Percentiles rank a stretch among this genome's conserved stretches.
Conservation (phyloP, 2,888 invertebrate species). For the Tenthredo mesomela region DNA sequence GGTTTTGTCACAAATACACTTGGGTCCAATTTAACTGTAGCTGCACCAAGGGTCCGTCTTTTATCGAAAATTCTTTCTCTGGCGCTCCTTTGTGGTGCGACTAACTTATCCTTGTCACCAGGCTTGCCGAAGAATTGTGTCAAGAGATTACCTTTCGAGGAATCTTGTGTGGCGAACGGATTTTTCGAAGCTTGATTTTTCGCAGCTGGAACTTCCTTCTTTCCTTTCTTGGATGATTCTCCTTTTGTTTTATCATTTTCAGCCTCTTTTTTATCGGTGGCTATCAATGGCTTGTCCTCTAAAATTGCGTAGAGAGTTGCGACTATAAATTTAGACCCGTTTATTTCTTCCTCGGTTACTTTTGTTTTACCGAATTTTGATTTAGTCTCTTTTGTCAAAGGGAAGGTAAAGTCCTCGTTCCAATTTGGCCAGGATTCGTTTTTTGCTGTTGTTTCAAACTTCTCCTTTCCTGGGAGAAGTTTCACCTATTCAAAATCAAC, state of each 20-base stretch:
- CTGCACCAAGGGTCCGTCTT: conserved; percentile 84
- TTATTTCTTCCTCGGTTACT: conserved; percentile 81
- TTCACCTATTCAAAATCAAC: conserved; percentile 82
- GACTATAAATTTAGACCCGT: conserved; percentile 83
- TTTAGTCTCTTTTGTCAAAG: conserved; percentile 80
- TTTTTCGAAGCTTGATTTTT: conserved; percentile 55
- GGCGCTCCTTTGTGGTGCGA: conserved; percentile 78
- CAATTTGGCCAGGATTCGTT: conserved; percentile 90
- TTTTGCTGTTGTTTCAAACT: conserved; percentile 87
- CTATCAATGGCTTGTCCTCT: conserved; percentile 79
- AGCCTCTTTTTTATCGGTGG: conserved; percentile 73
- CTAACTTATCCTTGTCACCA: conserved; percentile 79
- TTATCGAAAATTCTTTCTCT: conserved; percentile 81
- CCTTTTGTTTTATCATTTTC: conserved; percentile 73
- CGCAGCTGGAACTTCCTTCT: conserved; percentile 64
- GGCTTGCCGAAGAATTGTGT: conserved; percentile 80
- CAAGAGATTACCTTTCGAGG: conserved; percentile 76
- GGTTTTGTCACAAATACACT: conserved; percentile 83
- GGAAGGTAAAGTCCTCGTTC: conserved; percentile 89
- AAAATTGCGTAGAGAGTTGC: conserved; percentile 85
- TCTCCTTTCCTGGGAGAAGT: conserved; percentile 87
- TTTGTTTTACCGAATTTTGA: conserved; percentile 77
- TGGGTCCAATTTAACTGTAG: conserved; percentile 84
- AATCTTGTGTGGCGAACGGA: conserved; percentile 68
- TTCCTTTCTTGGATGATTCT: conserved; percentile 72